Percentiles rank a stretch among this genome's conserved stretches.
Conservation (phyloP, 2,797 vertebrate genomes). For the Pogonophryne albipinna region DNA sequence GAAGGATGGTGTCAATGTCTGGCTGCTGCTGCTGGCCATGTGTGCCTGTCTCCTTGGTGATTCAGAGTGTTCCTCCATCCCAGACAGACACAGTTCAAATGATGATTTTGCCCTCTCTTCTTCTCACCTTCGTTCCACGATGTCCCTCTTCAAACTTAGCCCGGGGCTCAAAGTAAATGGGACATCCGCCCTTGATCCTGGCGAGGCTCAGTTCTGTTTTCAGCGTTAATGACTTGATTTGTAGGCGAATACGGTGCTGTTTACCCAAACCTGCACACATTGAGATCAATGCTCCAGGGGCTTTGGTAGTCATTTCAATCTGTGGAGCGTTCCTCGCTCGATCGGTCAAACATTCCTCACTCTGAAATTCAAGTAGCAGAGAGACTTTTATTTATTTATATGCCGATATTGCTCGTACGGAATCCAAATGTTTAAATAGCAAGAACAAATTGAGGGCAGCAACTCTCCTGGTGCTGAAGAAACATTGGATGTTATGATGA, state of each 20-base stretch:
- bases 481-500: conserved; percentile 14
- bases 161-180: conserved; percentile 61
- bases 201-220: conserved; percentile 71
- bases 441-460: conserved; percentile 51
- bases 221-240: conserved; percentile 86
- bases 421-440: conserved; percentile 55
- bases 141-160: conserved; percentile 49
- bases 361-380: conserved; percentile 77
- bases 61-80: conserved; percentile 43
- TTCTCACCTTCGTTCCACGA: conserved; percentile 48
- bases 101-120: conserved; percentile 56
- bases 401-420: conserved; percentile 35
- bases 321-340: conserved; percentile 56
- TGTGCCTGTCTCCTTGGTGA: conserved; percentile 59
- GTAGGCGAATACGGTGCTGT: conserved; percentile 80
- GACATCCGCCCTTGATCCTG: conserved; percentile 72
- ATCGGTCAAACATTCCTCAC: conserved; percentile 54
- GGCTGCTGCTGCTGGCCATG: conserved; percentile 43
- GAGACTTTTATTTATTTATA: conserved; percentile 25
- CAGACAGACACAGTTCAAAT: conserved; percentile 65
- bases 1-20: conserved; percentile 43
- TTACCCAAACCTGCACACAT: conserved; percentile 82
- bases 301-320: conserved; percentile 79
- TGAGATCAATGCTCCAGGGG: conserved; percentile 79
- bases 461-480: conserved; percentile 10